Percentiles rank a stretch among this genome's conserved stretches.
These are phyloP conservation scores for Tachuris rubrigastra DNA, from an alignment of 2,113 vertebrate species.

Conservation along the genomic window DNA sequence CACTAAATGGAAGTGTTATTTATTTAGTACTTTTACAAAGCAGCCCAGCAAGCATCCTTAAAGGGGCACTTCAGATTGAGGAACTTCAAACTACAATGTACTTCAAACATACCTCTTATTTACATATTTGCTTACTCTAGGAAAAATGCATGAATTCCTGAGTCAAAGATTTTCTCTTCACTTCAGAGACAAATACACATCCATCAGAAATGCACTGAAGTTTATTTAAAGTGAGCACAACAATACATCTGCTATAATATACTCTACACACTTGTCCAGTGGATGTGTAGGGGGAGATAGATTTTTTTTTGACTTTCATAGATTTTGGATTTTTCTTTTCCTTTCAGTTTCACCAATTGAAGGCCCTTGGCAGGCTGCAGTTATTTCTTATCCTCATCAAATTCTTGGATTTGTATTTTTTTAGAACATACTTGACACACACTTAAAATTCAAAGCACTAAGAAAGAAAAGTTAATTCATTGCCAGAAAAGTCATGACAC, in stretches of 20 bases:
- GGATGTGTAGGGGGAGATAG: neutral
- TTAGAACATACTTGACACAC: neutral
- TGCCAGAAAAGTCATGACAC: neutral
- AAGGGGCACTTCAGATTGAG: neutral
- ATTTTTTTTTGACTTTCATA: neutral
- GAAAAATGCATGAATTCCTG: neutral
- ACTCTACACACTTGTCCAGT: neutral
- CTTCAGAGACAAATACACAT: neutral
- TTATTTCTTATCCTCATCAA: neutral
- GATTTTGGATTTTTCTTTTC: neutral
- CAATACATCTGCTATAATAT: neutral
- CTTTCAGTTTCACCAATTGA: neutral
- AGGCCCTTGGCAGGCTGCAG: neutral
- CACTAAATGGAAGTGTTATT: constrained; percentile 42
- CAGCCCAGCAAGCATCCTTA: constrained; percentile 23
- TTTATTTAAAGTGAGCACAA: neutral
- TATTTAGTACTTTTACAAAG: constrained; percentile 29
- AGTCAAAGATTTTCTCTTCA: neutral
- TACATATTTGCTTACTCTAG: neutral
- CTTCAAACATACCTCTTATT: neutral
- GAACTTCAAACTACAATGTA: neutral
- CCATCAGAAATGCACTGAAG: neutral
- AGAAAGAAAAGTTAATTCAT: neutral
- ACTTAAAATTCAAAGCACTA: neutral
- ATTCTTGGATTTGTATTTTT: neutral